Conservation (phyloP, 2,888 invertebrate species). For the Caenorhabditis japonica region DNA sequence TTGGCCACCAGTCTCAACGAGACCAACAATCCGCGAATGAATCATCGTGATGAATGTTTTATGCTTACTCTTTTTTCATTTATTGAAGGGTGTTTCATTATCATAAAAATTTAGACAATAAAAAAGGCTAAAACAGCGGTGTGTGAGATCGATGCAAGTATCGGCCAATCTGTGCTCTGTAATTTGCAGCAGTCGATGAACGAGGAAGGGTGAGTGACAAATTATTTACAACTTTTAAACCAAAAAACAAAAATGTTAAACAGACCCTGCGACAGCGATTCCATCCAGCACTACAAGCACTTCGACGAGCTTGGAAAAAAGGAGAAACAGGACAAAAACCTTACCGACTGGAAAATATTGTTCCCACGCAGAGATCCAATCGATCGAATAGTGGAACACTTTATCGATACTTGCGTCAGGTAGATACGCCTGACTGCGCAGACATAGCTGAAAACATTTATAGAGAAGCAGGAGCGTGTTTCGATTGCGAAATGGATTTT, state of each 20-base stretch:
- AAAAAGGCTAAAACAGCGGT: constrained; percentile 4
- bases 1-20: no score
- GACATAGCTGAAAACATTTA: neutral
- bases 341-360: constrained; percentile 25
- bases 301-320: constrained; percentile 13
- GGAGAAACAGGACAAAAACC: constrained; percentile 12
- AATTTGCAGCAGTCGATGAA: constrained; percentile 7
- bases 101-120: no score
- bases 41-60: no score
- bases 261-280: constrained; percentile 29
- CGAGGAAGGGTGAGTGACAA: constrained; percentile 25
- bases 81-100: no score
- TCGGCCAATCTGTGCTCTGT: constrained; percentile 23
- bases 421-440: neutral
- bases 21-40: no score
- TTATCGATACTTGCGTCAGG: constrained; percentile 38
- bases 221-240: no score
- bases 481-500: constrained; percentile 24
- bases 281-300: constrained; percentile 19
- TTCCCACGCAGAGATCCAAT: constrained; percentile 28
- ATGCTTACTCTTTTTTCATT: no score
- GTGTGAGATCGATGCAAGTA: constrained; percentile 23
- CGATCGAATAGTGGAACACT: constrained; percentile 31
- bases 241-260: no score
- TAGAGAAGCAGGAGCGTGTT: constrained; percentile 35